These are phyloP conservation scores for Drosophila lowei DNA, from an alignment of 1,140 invertebrate species.

Conservation along the genomic window DNA sequence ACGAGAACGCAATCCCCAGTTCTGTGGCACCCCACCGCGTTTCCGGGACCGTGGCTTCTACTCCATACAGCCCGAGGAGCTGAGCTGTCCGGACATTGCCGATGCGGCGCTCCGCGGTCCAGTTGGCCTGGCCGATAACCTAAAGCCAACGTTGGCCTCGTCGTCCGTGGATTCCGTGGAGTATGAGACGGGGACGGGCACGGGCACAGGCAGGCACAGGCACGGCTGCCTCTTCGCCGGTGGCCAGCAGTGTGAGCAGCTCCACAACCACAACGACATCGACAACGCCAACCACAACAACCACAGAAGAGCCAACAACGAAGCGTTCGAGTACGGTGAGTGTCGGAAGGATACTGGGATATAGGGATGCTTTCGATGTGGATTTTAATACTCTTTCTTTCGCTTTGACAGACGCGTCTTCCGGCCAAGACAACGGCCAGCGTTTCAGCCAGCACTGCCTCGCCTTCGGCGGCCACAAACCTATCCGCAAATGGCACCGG, in stretches of 20 bases:
- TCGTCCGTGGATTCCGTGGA: slow-evolving; percentile 72
- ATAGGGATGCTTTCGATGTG: not conserved
- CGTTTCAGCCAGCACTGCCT: slow-evolving; percentile 23
- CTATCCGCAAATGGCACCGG: slow-evolving; percentile 60
- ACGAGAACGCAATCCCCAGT: slow-evolving; percentile 95
- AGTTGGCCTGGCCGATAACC: slow-evolving; percentile 84
- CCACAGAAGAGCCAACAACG: slow-evolving; percentile 54
- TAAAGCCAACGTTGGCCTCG: slow-evolving; percentile 68
- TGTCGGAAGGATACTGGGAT: not conserved
- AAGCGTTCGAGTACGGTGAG: slow-evolving; percentile 63
- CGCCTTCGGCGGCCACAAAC: slow-evolving; percentile 54
- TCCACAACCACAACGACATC: slow-evolving; percentile 62
- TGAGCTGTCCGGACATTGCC: slow-evolving; percentile 84
- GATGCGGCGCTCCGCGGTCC: slow-evolving; percentile 79
- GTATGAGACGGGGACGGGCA: slow-evolving; percentile 50
- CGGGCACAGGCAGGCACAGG: slow-evolving; percentile 51
- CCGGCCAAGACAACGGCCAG: slow-evolving; percentile 51
- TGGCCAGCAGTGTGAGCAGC: slow-evolving; percentile 79
- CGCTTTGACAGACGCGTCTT: slow-evolving; percentile 58
- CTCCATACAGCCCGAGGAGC: slow-evolving; percentile 91
- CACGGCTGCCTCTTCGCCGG: slow-evolving; percentile 73
- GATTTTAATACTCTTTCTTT: slow-evolving; percentile 2
- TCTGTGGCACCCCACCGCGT: slow-evolving; percentile 92
- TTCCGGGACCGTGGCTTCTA: slow-evolving; percentile 93
- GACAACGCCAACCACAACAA: slow-evolving; percentile 62